phyloP scores from a whole-genome alignment of 2,113 vertebrate species.

The Chlorodrepanis virens region DNA sequence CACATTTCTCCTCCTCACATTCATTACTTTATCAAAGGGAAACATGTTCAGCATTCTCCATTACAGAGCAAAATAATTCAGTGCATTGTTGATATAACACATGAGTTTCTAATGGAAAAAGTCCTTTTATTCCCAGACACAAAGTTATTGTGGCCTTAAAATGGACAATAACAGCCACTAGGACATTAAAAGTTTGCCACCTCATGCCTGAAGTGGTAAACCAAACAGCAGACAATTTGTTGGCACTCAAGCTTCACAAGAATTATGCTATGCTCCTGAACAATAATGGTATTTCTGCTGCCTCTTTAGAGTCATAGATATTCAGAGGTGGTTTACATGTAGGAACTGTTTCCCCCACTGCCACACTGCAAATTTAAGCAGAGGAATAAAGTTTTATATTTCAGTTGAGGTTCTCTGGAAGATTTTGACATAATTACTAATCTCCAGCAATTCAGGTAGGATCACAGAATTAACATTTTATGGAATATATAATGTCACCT shows the following conservation, averaged over 20 bases:
- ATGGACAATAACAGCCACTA: neutral
- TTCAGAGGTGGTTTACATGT: neutral
- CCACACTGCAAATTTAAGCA: neutral
- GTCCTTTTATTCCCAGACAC: neutral
- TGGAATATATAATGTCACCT: neutral
- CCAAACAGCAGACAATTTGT: neutral
- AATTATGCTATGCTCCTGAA: neutral
- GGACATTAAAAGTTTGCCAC: neutral
- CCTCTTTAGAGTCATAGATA: neutral
- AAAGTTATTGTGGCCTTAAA: neutral
- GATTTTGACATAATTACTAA: neutral
- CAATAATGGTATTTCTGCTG: neutral
- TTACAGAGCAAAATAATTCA: neutral
- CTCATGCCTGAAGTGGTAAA: neutral
- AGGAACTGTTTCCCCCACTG: neutral
- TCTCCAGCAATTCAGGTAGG: neutral
- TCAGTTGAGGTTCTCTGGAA: neutral
- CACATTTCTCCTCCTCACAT: neutral
- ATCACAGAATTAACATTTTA: neutral
- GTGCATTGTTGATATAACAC: neutral
- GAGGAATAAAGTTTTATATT: neutral
- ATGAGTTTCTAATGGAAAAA: neutral
- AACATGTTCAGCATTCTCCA: neutral
- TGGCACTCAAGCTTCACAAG: neutral
- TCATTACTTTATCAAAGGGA: conserved; percentile 4